phyloP scores from a whole-genome alignment of 2,888 invertebrate genomes.

The Rhorus exstirpatorius region DNA sequence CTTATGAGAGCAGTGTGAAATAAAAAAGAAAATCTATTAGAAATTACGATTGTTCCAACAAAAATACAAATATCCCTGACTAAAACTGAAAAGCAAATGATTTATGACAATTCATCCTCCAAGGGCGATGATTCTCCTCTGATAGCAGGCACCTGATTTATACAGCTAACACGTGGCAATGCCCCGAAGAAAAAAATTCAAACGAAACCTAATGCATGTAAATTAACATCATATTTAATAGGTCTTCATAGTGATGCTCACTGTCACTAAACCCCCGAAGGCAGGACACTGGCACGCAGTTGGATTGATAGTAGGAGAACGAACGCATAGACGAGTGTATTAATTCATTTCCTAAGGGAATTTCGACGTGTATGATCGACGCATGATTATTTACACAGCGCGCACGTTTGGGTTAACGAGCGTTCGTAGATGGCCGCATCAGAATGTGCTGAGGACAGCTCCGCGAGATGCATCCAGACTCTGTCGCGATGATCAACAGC shows the following conservation, averaged over 20 bases:
- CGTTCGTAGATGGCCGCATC: slow-evolving; percentile 35
- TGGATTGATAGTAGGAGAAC: background rate
- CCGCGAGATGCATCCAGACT: slow-evolving; percentile 11
- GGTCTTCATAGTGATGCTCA: too few relatives aligned
- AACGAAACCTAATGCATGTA: background rate
- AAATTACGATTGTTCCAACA: too few relatives aligned
- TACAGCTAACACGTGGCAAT: too few relatives aligned
- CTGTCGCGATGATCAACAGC: slow-evolving; percentile 58
- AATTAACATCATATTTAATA: background rate
- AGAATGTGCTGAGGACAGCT: slow-evolving; percentile 26
- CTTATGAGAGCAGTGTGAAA: too few relatives aligned
- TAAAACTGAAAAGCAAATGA: too few relatives aligned
- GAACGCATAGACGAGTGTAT: slow-evolving; percentile 6
- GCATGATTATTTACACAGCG: slow-evolving; percentile 57
- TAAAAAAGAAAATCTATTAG: too few relatives aligned
- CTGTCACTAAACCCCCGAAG: too few relatives aligned
- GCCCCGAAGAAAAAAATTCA: background rate
- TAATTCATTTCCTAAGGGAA: slow-evolving; percentile 16
- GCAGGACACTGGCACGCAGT: background rate
- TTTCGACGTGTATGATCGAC: slow-evolving; percentile 19
- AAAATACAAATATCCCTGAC: too few relatives aligned
- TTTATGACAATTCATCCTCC: too few relatives aligned
- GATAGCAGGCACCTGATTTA: too few relatives aligned
- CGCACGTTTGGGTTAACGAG: slow-evolving; percentile 48
- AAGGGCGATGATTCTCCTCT: too few relatives aligned